Conservation (phyloP, 2,888 invertebrate species). For the Napeogenes inachia region DNA sequence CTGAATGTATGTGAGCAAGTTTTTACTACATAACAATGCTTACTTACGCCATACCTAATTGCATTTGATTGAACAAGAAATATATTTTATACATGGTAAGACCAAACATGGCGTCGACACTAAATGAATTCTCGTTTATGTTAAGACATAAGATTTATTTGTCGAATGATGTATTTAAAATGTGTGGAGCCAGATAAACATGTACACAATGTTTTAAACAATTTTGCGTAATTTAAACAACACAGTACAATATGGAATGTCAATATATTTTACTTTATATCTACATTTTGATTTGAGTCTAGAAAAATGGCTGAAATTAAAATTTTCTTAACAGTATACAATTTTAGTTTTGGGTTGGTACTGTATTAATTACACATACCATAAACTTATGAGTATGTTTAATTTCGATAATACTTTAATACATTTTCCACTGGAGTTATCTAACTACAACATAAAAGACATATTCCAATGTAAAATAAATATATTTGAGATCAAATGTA, state of each 20-base stretch:
- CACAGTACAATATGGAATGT: conserved; percentile 74
- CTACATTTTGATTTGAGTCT: conserved; percentile 72
- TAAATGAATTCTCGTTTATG: conserved; percentile 21
- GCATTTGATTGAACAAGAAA: background rate
- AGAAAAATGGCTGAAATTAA: conserved; percentile 68
- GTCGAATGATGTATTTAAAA: conserved; percentile 19
- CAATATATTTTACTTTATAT: conserved; percentile 76
- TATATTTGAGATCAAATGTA: conserved; percentile 78
- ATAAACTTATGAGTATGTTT: conserved; percentile 50
- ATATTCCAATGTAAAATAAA: conserved; percentile 75
- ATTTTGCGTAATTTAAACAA: conserved; percentile 65
- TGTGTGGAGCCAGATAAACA: conserved; percentile 23
- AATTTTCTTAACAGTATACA: conserved; percentile 71
- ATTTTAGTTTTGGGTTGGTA: conserved; percentile 53
- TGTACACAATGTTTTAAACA: conserved; percentile 28
- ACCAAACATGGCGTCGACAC: conserved; percentile 5
- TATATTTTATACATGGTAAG: background rate
- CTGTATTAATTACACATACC: conserved; percentile 42
- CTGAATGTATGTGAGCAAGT: too few species aligned
- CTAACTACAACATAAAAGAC: conserved; percentile 77
- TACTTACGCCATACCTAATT: background rate
- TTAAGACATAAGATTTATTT: conserved; percentile 27
- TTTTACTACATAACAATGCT: background rate
- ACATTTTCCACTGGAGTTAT: conserved; percentile 64
- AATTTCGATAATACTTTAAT: conserved; percentile 51